Evolutionary conservation across 2,113 vertebrate genomes (phyloP).

Genomic region (Petrocephalus microphthalmus): DNA sequence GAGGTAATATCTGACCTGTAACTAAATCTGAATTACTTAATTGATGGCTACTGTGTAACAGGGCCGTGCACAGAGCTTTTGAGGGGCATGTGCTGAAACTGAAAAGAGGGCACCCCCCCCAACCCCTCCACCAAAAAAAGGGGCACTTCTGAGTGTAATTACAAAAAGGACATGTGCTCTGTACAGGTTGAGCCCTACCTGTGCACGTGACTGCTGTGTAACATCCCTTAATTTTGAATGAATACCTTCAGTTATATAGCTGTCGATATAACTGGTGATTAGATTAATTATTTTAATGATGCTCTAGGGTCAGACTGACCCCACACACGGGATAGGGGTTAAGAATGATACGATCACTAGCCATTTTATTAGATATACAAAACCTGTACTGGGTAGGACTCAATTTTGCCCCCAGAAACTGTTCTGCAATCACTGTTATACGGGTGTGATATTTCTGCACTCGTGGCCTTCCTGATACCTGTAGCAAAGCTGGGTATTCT

Average conservation of each 20-base stretch:
- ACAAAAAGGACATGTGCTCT: too few species aligned
- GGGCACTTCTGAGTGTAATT: too few species aligned
- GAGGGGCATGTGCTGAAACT: too few species aligned
- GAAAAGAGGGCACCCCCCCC: too few species aligned
- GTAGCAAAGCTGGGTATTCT: background rate
- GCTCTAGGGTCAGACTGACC: too few species aligned
- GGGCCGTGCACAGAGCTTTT: too few species aligned
- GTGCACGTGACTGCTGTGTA: too few species aligned
- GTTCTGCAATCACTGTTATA: background rate
- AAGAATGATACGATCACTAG: background rate
- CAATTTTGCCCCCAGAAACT: background rate
- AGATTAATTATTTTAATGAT: background rate
- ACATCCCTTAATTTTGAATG: background rate
- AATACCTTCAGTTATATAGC: background rate
- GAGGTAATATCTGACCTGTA: constrained; percentile 63
- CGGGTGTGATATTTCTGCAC: background rate
- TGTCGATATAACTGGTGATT: background rate
- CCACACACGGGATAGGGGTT: too few species aligned
- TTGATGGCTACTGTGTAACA: background rate
- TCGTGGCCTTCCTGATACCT: background rate
- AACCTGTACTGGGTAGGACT: background rate
- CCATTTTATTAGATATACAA: background rate
- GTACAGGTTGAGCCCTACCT: too few species aligned
- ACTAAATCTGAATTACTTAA: background rate
- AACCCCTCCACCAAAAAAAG: too few species aligned